Conservation (phyloP, 1,140 invertebrate species). For the Delia radicum region DNA sequence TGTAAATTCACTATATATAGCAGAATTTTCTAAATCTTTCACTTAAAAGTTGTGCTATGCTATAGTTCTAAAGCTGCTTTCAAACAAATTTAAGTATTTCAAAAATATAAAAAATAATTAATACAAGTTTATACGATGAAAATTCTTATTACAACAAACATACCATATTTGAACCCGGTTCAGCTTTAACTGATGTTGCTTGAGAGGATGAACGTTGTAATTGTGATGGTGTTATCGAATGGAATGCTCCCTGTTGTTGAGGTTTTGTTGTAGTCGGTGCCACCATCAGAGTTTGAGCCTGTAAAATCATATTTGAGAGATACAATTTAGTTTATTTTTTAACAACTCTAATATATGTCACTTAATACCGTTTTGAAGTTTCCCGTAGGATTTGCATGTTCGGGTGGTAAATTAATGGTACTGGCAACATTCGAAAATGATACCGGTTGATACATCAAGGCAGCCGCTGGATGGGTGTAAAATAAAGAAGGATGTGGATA, state of each 20-base stretch:
- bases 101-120: slow-evolving; percentile 1
- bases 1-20: too few relatives aligned
- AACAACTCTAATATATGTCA: neutral
- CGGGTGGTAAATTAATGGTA: slow-evolving; percentile 30
- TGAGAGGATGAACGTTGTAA: slow-evolving; percentile 59
- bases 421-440: slow-evolving; percentile 43
- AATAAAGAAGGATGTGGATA: slow-evolving; percentile 56
- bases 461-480: slow-evolving; percentile 46
- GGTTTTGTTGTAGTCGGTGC: slow-evolving; percentile 32
- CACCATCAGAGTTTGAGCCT: slow-evolving; percentile 39
- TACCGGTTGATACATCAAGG: slow-evolving; percentile 51
- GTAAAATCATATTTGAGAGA: neutral
- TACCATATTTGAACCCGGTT: slow-evolving; percentile 61
- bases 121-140: neutral
- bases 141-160: neutral
- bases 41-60: too few relatives aligned
- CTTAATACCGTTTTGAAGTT: slow-evolving; percentile 27
- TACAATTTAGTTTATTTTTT: neutral
- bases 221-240: slow-evolving; percentile 44
- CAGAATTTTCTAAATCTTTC: too few relatives aligned
- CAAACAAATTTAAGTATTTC: too few relatives aligned
- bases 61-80: too few relatives aligned
- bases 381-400: slow-evolving; percentile 27
- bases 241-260: slow-evolving; percentile 41
- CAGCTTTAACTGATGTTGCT: slow-evolving; percentile 65